phyloP scores from a whole-genome alignment of 1,140 invertebrate species.

The Procambarus virginalis region DNA sequence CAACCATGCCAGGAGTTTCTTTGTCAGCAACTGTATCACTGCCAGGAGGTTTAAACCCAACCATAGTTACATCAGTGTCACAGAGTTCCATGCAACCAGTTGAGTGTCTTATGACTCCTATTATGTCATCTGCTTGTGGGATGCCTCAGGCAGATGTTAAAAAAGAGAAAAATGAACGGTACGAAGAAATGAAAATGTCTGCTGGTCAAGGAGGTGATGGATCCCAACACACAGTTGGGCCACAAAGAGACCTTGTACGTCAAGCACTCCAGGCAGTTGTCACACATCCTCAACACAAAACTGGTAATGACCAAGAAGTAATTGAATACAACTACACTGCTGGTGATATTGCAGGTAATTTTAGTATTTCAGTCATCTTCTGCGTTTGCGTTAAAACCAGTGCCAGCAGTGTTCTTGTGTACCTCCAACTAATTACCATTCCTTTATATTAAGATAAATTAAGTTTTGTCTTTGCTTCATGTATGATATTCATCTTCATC shows the following conservation, averaged over 20 bases:
- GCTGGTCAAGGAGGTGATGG: conserved; percentile 31
- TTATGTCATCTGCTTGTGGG: conserved; percentile 27
- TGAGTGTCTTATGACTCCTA: conserved; percentile 31
- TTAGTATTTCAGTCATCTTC: conserved; percentile 33
- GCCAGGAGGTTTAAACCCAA: conserved; percentile 20
- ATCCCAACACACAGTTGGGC: conserved; percentile 35
- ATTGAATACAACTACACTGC: conserved; percentile 66
- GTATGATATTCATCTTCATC: neutral
- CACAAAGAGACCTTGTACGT: conserved; percentile 53
- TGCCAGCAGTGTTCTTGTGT: conserved; percentile 18
- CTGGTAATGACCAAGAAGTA: conserved; percentile 64
- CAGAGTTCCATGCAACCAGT: conserved; percentile 31
- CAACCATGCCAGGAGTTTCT: conserved; percentile 48
- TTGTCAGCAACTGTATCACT: conserved; percentile 29
- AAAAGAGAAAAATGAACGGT: conserved; percentile 46
- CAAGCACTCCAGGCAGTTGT: conserved; percentile 61
- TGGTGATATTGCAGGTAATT: conserved; percentile 65
- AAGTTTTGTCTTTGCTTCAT: neutral
- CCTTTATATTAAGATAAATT: neutral
- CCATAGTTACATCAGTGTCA: conserved; percentile 16
- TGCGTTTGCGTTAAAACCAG: conserved; percentile 37
- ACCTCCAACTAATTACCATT: conserved; percentile 5
- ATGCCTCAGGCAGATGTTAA: conserved; percentile 33
- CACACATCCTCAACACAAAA: conserved; percentile 62
- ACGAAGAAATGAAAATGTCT: conserved; percentile 33